These are phyloP conservation scores for Brachionus angularis DNA, from an alignment of 1,140 invertebrate species.

Conservation along the genomic window DNA sequence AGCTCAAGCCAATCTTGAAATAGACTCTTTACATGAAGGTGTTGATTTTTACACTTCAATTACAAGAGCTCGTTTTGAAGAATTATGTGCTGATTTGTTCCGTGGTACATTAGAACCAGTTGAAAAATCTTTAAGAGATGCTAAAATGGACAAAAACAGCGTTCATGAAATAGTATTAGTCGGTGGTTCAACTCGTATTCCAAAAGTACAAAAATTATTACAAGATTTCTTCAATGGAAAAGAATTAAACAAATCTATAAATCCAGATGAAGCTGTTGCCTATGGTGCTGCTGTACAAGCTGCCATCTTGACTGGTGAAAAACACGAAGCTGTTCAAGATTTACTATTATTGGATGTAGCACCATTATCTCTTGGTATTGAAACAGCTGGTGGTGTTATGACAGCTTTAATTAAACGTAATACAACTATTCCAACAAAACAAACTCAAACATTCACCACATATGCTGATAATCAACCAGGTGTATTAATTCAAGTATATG, in stretches of 20 bases:
- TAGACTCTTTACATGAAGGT: slow-evolving; percentile 97
- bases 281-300: slow-evolving; percentile 98
- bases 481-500: slow-evolving; percentile 90
- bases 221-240: slow-evolving; percentile 98
- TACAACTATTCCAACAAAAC: slow-evolving; percentile 99
- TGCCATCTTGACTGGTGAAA: slow-evolving; percentile 65
- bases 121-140: slow-evolving; percentile 75
- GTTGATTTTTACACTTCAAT: slow-evolving; percentile 97
- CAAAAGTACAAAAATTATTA: slow-evolving; percentile 94
- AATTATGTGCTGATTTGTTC: slow-evolving; percentile 98
- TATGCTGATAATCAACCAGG: slow-evolving; percentile 99
- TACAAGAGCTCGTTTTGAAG: slow-evolving; percentile 97
- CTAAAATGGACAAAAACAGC: slow-evolving; percentile 96
- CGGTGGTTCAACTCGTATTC: slow-evolving; percentile 96
- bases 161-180: slow-evolving; percentile 98
- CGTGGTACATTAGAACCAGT: slow-evolving; percentile 95
- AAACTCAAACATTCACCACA: slow-evolving; percentile 98
- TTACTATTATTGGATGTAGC: slow-evolving; percentile 96
- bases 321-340: slow-evolving; percentile 76
- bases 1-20: slow-evolving; percentile 95
- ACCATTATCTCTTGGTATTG: slow-evolving; percentile 95
- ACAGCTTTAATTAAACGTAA: slow-evolving; percentile 96
- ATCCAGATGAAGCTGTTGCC: slow-evolving; percentile 75
- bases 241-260: slow-evolving; percentile 93
- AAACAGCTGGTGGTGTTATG: slow-evolving; percentile 99